phyloP scores from a whole-genome alignment of 2,113 vertebrate genomes.

The Elephantulus edwardii region DNA sequence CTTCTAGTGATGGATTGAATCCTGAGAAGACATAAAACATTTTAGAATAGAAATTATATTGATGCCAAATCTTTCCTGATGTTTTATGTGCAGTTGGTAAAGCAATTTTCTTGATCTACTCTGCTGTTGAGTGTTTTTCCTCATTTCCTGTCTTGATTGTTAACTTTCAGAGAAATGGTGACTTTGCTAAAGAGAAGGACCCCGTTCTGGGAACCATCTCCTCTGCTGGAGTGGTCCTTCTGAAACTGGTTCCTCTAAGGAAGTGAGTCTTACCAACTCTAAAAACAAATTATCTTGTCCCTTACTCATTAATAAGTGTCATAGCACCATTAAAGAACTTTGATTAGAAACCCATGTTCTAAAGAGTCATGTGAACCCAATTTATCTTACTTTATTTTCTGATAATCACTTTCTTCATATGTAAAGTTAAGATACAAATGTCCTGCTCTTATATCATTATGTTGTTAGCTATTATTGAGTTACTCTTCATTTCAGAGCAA shows the following conservation, averaged over 20 bases:
- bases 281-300: not conserved
- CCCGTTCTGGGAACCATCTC: not conserved
- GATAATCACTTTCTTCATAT: not conserved
- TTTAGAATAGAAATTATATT: slow-evolving; percentile 36
- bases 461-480: not conserved
- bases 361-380: not conserved
- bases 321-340: not conserved
- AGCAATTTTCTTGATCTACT: not conserved
- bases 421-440: slow-evolving; percentile 12
- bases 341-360: not conserved
- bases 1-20: not conserved
- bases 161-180: not conserved
- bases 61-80: not conserved
- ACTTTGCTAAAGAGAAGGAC: not conserved
- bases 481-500: not conserved
- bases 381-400: not conserved
- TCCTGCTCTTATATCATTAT: not conserved
- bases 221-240: not conserved
- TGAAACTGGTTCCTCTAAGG: not conserved
- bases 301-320: not conserved
- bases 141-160: not conserved
- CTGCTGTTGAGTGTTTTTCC: not conserved
- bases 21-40: not conserved
- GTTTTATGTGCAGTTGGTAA: not conserved
- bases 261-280: not conserved